These are phyloP conservation scores for Columba guinea DNA, from an alignment of 2,797 vertebrate genomes.

Conservation along the genomic window DNA sequence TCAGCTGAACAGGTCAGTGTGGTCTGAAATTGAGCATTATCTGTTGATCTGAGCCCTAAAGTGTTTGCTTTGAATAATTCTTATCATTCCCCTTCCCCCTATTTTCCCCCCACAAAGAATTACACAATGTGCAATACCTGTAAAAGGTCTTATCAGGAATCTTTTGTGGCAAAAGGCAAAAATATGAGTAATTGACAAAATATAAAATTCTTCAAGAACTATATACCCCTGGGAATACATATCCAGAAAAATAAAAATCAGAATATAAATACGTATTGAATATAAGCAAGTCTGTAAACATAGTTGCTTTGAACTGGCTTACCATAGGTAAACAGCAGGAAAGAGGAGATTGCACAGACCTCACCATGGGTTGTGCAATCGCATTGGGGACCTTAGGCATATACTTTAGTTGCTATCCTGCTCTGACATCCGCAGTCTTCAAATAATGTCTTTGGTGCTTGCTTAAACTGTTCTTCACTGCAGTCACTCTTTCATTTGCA, in stretches of 20 bases:
- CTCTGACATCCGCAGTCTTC: background rate
- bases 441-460: background rate
- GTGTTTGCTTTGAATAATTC: slow-evolving; percentile 47
- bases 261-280: background rate
- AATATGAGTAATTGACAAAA: background rate
- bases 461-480: background rate
- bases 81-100: background rate
- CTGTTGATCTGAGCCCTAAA: slow-evolving; percentile 31
- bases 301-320: background rate
- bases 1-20: slow-evolving; percentile 36
- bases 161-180: background rate
- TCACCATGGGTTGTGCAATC: background rate
- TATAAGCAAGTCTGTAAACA: background rate
- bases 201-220: background rate
- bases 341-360: background rate
- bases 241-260: background rate
- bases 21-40: slow-evolving; percentile 36
- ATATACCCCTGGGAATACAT: background rate
- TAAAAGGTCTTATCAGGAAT: background rate
- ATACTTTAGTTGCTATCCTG: background rate
- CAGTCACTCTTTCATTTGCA: background rate
- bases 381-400: background rate
- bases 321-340: background rate
- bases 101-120: background rate
- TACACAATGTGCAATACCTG: slow-evolving; percentile 18